Conservation (phyloP, 2,888 invertebrate species). For the Acleris literana region DNA sequence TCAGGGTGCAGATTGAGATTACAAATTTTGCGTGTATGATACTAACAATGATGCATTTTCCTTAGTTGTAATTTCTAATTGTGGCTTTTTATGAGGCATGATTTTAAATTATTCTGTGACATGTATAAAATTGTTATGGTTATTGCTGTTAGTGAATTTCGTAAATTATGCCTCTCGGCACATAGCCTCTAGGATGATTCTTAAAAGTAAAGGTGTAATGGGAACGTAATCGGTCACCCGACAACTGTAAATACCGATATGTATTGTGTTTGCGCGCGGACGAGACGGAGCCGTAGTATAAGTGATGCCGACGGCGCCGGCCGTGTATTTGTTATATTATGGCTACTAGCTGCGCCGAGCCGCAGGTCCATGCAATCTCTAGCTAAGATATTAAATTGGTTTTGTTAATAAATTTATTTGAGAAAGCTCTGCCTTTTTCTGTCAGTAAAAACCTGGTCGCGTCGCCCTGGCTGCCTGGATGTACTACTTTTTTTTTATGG, state of each 20-base stretch:
- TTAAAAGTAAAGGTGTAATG: too few relatives aligned
- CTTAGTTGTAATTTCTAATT: background rate
- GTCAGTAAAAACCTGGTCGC: too few relatives aligned
- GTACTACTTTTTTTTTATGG: too few relatives aligned
- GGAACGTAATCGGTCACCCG: too few relatives aligned
- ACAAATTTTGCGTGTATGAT: background rate
- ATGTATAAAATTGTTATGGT: background rate
- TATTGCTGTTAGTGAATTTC: too few relatives aligned
- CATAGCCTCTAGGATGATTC: too few relatives aligned
- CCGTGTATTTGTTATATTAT: background rate
- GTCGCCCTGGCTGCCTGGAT: too few relatives aligned
- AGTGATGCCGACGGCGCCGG: background rate
- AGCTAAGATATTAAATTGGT: conserved; percentile 63
- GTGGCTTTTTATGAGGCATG: too few relatives aligned
- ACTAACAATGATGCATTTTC: background rate
- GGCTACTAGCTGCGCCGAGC: background rate
- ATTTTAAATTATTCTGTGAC: too few relatives aligned
- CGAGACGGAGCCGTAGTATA: background rate
- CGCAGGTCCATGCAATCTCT: conserved; percentile 40
- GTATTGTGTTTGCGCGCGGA: conserved; percentile 9
- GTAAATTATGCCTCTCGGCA: too few relatives aligned
- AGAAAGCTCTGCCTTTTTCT: conserved; percentile 35
- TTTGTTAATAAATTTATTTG: conserved; percentile 66
- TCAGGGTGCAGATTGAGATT: conserved; percentile 4
- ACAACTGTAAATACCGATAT: conserved; percentile 27